Evolutionary conservation across 2,797 vertebrate genomes (phyloP).

Genomic region (Philypnodon macrostomus): DNA sequence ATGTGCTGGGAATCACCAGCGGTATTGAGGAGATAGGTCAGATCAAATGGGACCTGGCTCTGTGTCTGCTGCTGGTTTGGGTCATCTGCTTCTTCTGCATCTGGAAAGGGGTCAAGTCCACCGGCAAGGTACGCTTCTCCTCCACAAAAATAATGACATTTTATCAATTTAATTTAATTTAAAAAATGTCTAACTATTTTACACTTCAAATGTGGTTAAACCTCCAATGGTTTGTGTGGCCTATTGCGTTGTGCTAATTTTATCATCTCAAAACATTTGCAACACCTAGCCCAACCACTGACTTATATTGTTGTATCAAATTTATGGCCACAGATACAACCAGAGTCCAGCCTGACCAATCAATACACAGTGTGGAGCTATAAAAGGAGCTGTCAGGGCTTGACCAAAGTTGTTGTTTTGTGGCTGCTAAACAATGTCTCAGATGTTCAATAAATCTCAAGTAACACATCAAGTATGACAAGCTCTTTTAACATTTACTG

Average conservation of each 20-base stretch:
- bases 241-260: too few relatives aligned
- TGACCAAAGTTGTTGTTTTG: not conserved
- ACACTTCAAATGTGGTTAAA: too few relatives aligned
- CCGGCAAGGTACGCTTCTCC: slow-evolving; percentile 84
- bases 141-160: too few relatives aligned
- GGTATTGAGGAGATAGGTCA: slow-evolving; percentile 88
- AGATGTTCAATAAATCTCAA: not conserved
- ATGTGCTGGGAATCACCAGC: slow-evolving; percentile 86
- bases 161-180: too few relatives aligned
- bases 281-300: too few relatives aligned
- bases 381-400: not conserved
- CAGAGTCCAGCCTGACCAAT: not conserved
- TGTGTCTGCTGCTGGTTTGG: slow-evolving; percentile 94
- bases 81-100: slow-evolving; percentile 99
- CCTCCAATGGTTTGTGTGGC: too few relatives aligned
- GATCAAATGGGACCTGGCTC: slow-evolving; percentile 94
- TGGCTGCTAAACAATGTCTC: not conserved
- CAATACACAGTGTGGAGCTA: not conserved
- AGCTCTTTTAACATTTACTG: too few relatives aligned
- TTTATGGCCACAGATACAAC: not conserved
- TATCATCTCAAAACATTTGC: too few relatives aligned
- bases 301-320: not conserved
- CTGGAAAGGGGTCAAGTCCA: slow-evolving; percentile 98
- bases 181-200: too few relatives aligned
- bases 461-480: not conserved